phyloP scores from a whole-genome alignment of 2,797 vertebrate species.

The Catamblyrhynchus diadema region DNA sequence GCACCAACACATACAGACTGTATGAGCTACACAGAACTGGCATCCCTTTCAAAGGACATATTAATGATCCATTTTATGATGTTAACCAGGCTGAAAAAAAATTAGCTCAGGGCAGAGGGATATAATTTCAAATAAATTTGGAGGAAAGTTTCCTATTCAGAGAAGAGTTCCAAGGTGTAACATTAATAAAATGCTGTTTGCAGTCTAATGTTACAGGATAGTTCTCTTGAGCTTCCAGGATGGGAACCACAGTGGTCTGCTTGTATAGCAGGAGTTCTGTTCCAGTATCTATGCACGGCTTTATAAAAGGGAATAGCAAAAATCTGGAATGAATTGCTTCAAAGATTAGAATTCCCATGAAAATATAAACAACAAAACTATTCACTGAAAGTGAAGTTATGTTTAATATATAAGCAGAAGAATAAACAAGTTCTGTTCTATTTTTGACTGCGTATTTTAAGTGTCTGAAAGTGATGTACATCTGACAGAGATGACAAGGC shows the following conservation, averaged over 20 bases:
- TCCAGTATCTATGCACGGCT: background rate
- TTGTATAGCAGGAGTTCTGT: background rate
- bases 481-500: background rate
- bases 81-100: conserved; percentile 25
- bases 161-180: conserved; percentile 23
- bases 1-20: background rate
- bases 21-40: background rate
- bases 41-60: conserved; percentile 12
- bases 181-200: conserved; percentile 16
- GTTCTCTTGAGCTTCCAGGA: background rate
- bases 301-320: conserved; percentile 3
- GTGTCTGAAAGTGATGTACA: background rate
- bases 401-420: conserved; percentile 51
- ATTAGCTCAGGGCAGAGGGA: background rate
- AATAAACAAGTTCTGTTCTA: conserved; percentile 38
- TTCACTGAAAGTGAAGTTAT: conserved; percentile 32
- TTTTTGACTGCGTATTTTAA: conserved; percentile 24
- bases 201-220: background rate
- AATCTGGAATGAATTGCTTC: conserved; percentile 14
- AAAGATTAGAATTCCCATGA: conserved; percentile 38
- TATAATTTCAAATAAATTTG: conserved; percentile 3
- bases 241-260: background rate
- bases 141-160: conserved; percentile 1
- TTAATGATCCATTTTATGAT: conserved; percentile 30
- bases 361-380: conserved; percentile 44